Conservation (phyloP, 2,888 invertebrate genomes). For the Ennomos fuscantarius region DNA sequence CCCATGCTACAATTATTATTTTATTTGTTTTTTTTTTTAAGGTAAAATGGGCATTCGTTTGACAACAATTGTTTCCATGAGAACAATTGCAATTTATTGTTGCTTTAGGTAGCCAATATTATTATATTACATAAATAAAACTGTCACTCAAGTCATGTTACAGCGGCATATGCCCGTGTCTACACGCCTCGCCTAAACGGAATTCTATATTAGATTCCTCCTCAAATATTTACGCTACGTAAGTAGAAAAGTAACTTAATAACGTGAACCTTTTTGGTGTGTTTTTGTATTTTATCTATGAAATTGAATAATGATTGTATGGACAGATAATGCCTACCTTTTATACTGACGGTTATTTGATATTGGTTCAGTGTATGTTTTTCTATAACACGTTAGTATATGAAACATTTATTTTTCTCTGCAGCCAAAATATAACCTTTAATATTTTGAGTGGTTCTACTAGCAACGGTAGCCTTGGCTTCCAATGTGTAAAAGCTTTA, state of each 20-base stretch:
- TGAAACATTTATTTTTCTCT: background rate
- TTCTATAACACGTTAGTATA: slow-evolving; percentile 3
- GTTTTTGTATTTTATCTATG: slow-evolving; percentile 21
- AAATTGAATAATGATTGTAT: slow-evolving; percentile 23
- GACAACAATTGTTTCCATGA: too few species aligned
- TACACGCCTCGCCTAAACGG: slow-evolving; percentile 8
- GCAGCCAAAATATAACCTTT: too few species aligned
- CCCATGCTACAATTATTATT: too few species aligned
- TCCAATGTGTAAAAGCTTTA: too few species aligned
- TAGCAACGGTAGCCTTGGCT: too few species aligned
- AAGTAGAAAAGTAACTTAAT: slow-evolving; percentile 26
- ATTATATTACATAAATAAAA: slow-evolving; percentile 9
- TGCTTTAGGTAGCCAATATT: too few species aligned
- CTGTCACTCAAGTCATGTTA: slow-evolving; percentile 7
- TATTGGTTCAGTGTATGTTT: slow-evolving; percentile 6
- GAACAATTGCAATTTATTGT: too few species aligned
- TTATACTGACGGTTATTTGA: slow-evolving; percentile 3
- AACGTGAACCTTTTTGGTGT: slow-evolving; percentile 19
- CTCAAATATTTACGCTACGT: slow-evolving; percentile 21
- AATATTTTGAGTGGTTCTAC: too few species aligned
- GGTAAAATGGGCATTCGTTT: too few species aligned
- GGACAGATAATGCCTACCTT: slow-evolving; percentile 16
- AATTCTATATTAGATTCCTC: slow-evolving; percentile 20
- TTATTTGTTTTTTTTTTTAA: too few species aligned
- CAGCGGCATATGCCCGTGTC: background rate